Conservation (phyloP, 2,797 vertebrate species). For the Sparidentex hasta region DNA sequence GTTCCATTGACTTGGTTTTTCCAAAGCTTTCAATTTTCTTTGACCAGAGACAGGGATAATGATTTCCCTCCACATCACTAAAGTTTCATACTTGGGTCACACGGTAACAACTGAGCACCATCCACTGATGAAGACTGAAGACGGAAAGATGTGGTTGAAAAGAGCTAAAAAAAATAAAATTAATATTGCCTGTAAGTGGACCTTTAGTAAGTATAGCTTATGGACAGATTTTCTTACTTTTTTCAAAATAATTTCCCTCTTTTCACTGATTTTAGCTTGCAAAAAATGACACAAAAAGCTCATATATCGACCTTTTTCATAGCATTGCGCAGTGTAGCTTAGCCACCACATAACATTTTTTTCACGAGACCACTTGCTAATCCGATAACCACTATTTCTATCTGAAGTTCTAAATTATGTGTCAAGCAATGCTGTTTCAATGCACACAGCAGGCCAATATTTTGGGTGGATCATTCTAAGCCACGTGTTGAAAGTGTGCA, state of each 20-base stretch:
- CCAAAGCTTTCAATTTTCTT: too few relatives aligned
- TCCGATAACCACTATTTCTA: background rate
- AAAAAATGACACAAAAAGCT: too few relatives aligned
- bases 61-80: background rate
- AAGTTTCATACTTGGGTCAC: background rate
- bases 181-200: background rate
- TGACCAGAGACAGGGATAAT: background rate
- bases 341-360: background rate
- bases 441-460: background rate
- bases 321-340: background rate
- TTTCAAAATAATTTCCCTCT: background rate
- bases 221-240: background rate
- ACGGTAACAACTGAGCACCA: background rate
- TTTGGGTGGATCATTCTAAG: background rate
- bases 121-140: background rate
- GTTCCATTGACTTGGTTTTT: too few relatives aligned
- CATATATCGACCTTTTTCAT: background rate
- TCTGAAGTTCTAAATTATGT: constrained; percentile 19
- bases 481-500: background rate
- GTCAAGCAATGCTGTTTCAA: constrained; percentile 7
- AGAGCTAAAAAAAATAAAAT: background rate
- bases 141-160: background rate
- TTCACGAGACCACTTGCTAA: constrained; percentile 2
- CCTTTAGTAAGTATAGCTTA: background rate
- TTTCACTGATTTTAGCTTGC: too few relatives aligned